phyloP scores from a whole-genome alignment of 2,113 vertebrate species.

The Indicator indicator region DNA sequence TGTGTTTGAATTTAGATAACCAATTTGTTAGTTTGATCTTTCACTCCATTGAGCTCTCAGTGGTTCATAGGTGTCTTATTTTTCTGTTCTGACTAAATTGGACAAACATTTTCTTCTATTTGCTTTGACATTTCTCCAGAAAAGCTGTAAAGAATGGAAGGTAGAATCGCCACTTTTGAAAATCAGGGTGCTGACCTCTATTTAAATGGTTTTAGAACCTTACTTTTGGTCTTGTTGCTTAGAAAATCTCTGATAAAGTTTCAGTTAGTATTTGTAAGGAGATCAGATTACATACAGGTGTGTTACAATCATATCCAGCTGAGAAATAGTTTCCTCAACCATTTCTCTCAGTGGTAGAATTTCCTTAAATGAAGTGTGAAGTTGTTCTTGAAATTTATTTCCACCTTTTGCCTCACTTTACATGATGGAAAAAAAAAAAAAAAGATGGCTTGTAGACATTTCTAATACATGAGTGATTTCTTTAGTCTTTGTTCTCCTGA shows the following conservation, averaged over 20 bases:
- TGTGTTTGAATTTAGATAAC: neutral
- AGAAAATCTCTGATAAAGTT: neutral
- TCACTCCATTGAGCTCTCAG: neutral
- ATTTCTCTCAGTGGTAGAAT: neutral
- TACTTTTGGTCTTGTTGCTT: neutral
- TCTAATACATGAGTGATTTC: neutral
- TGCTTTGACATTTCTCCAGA: neutral
- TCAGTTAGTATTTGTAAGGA: neutral
- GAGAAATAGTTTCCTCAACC: neutral
- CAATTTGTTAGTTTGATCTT: neutral
- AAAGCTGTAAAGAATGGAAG: neutral
- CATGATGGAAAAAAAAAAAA: neutral
- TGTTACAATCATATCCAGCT: neutral
- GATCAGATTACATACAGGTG: neutral
- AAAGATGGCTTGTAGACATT: neutral
- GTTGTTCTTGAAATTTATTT: constrained; percentile 5
- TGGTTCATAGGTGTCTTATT: neutral
- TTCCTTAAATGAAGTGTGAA: neutral
- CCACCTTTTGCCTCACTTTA: neutral
- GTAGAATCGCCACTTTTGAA: neutral
- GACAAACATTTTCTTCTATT: neutral
- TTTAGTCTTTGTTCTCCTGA: neutral
- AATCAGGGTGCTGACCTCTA: neutral
- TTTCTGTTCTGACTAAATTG: neutral
- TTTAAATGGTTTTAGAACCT: neutral